Base-by-base conservation (phyloP, 2,797 vertebrate genomes). In the Pangasius larnaudii region DNA sequence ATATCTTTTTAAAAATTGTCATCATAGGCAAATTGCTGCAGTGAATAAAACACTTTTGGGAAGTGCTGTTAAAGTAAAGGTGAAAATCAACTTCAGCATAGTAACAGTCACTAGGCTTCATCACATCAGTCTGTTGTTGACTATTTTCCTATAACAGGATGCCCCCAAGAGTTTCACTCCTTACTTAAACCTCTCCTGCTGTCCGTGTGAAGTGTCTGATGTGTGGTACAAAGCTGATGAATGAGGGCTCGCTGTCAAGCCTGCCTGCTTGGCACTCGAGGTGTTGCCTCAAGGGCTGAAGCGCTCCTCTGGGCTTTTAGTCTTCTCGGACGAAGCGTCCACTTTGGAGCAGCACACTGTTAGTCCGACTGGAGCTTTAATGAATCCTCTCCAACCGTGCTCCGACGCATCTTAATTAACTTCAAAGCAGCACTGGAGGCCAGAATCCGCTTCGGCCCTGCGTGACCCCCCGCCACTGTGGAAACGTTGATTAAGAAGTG, bases 361-460 rank as follows among this genome's bases (percentile, higher is more conserved):
- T 95, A 93, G 94, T 95, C 94, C 93, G 88, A 92, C 92, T 93
- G 82, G 90, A 91, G 92, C 94, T 94, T 95, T 96, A 96, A 96
- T 95, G 94, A 96, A 95, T 95, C 95, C 89, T 95, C 94, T 95
- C 93, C 90, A 89, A 84, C 91, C 92, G 92, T 92, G 96, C 94
- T 95, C 96, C 95, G 94, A 95, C 95, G 94, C 95, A 93, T 95
- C 95, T 96, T 96, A 96, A 96, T 96, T 96, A 96, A 96, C 95
- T 96, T 95, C 93, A 96, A 94, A 95, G 95, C 94, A 86, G 93
- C 77, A 94, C 95, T 93, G 77, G 93, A 95, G 96, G 95, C 94
- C 91, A 86, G 89, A 90, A 90, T 84, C 90, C 74, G 91, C 87
- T 93, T 92, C 93, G 92, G 94, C 94, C 94, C 94, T 82, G 87